Evolutionary conservation across 2,113 vertebrate genomes (phyloP), one percentile per base, ranked within the genome.

Genomic region (Taurulus bubalis): DNA sequence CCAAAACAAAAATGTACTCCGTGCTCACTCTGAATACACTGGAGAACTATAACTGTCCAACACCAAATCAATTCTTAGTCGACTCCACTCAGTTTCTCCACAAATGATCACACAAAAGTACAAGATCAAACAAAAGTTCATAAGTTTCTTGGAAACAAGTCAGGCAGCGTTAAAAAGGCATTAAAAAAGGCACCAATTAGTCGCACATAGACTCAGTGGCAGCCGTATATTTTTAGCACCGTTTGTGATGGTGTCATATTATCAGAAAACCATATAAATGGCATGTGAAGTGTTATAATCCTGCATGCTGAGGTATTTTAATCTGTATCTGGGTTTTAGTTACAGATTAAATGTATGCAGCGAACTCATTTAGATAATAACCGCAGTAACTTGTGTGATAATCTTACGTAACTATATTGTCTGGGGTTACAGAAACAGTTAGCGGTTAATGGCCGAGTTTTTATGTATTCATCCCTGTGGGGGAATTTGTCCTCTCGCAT

Each of bases 381-480:
- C 51, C 20, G 5, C 59, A 60, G 40, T 24, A 71, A 34, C 6
- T 15, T n/a, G 8, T n/a, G 8, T 28, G 32, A 22, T 62, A 42
- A 85, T 71, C 59, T 77, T n/a, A 26, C 70, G 22, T 40, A 49
- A 53, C 18, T 45, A 22, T 15, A 73, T 56, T 56, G 6, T 10
- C 45, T 38, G 22, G n/a, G 64, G 70, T 64, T 49, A 30, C 26
- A 70, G 28, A 20, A 20, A 38, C 1, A 49, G n/a, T 28, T 62
- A 11, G n/a, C 40, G 38, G 55, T 64, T 75, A 75, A 79, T 71
- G 70, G 75, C 38, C 4, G 2, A 45, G 42, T 83, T 84, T 72
- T 83, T 85, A 69, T 83, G 72, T 65, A 83, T 79, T 79, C 53
- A 85, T 75, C 66, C 69, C 73, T 51, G 76, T 72, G 80, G 80